phyloP scores from a whole-genome alignment of 1,140 invertebrate species.

The Drosophila pseudoobscura region DNA sequence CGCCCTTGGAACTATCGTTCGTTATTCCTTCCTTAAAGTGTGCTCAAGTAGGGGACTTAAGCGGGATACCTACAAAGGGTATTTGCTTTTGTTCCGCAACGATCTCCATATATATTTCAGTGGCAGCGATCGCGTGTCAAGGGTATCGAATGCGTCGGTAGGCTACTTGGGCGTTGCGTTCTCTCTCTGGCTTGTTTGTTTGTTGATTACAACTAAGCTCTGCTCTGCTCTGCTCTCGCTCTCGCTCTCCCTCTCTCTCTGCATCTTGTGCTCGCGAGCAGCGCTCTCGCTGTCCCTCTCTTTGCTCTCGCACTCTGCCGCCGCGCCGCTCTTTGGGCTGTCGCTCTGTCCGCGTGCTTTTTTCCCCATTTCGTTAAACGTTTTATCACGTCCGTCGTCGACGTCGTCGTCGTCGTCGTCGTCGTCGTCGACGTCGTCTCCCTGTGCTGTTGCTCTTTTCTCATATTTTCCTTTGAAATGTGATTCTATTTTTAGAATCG shows the following conservation, averaged over 20 bases:
- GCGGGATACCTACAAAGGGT: no score
- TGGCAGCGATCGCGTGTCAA: no score
- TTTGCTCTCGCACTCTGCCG: constrained; percentile 32
- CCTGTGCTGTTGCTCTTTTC: constrained; percentile 52
- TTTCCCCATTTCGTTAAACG: constrained; percentile 66
- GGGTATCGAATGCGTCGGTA: no score
- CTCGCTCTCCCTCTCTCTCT: constrained; percentile 13
- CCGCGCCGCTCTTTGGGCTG: constrained; percentile 18
- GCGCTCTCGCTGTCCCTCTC: constrained; percentile 12
- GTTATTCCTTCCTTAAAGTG: no score
- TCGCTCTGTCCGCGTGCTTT: constrained; percentile 17
- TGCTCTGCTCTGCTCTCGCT: no score
- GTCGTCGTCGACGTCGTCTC: constrained; percentile 20
- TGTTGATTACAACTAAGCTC: constrained; percentile 46
- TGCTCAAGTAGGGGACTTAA: no score
- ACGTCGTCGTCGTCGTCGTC: constrained; percentile 2
- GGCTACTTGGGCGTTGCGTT: no score
- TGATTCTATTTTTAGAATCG: constrained; percentile 73
- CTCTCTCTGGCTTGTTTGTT: constrained; percentile 40
- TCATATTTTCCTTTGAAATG: constrained; percentile 72
- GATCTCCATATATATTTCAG: no score
- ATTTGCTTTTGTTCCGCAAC: no score
- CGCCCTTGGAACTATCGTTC: no score
- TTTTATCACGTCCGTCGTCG: constrained; percentile 62
- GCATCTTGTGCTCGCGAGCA: constrained; percentile 6